Percentiles rank a stretch among this genome's conserved stretches.
Conservation (phyloP, 2,888 invertebrate species). For the Lithophane leautieri region DNA sequence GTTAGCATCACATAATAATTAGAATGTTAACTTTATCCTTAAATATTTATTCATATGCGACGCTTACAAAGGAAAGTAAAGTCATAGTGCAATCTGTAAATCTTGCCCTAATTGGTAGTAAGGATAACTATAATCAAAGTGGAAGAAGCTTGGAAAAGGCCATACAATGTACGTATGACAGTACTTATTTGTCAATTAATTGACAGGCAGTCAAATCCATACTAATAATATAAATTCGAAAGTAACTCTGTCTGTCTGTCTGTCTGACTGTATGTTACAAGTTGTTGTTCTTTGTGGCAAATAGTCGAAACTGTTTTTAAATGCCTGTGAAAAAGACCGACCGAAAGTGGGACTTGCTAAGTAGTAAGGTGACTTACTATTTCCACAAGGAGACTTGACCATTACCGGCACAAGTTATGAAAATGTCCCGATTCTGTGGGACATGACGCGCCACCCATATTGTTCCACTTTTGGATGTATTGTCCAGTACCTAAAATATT, state of each 20-base stretch:
- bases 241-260: too few species aligned
- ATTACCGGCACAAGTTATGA: conserved; percentile 96
- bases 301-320: background rate
- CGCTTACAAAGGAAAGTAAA: background rate
- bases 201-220: background rate
- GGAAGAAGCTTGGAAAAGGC: background rate
- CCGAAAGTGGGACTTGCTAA: background rate
- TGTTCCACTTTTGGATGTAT: conserved; percentile 92
- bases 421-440: conserved; percentile 98
- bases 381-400: conserved; percentile 98
- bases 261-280: too few species aligned
- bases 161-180: background rate
- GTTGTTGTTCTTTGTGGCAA: background rate
- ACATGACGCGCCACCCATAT: conserved; percentile 97
- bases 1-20: background rate
- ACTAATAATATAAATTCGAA: too few species aligned
- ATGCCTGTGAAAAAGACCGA: background rate
- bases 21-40: background rate
- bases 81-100: background rate
- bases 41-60: background rate
- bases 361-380: conserved; percentile 92
- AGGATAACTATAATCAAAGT: background rate
- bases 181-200: background rate
- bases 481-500: conserved; percentile 81
- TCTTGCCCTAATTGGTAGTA: background rate